These are phyloP conservation scores for Gobionotothen gibberifrons DNA, from an alignment of 2,797 vertebrate genomes.

Conservation along the genomic window DNA sequence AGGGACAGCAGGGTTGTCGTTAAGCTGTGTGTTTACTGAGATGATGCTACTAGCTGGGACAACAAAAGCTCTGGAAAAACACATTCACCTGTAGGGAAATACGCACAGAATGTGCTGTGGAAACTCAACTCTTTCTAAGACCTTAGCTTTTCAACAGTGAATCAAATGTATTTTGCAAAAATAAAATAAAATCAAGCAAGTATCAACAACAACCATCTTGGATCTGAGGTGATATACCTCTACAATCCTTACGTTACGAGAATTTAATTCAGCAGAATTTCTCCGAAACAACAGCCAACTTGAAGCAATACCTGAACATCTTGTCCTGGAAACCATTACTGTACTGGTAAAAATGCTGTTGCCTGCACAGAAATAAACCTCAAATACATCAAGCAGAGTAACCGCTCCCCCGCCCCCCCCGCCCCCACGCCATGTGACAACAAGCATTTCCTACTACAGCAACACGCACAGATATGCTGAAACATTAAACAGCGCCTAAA, in stretches of 20 bases:
- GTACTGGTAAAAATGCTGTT: slow-evolving; percentile 28
- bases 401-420: slow-evolving; percentile 29
- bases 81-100: slow-evolving; percentile 32
- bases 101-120: slow-evolving; percentile 9
- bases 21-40: slow-evolving; percentile 56
- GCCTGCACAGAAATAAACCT: slow-evolving; percentile 38
- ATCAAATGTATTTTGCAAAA: slow-evolving; percentile 2
- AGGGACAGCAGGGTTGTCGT: slow-evolving; percentile 12
- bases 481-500: slow-evolving; percentile 1
- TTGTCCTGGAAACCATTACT: slow-evolving; percentile 41
- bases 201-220: background rate
- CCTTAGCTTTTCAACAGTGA: background rate
- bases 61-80: slow-evolving; percentile 57
- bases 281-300: slow-evolving; percentile 27
- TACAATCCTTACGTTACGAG: background rate
- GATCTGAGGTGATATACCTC: background rate
- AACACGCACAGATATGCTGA: slow-evolving; percentile 20
- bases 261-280: background rate
- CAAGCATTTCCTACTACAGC: slow-evolving; percentile 1
- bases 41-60: slow-evolving; percentile 21
- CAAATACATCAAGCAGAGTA: slow-evolving; percentile 38
- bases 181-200: slow-evolving; percentile 3
- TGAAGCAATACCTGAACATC: slow-evolving; percentile 29
- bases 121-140: background rate
- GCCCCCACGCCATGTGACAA: slow-evolving; percentile 15